A percentile compares a stretch with the other conserved stretches of the same genome.
Evolutionary conservation across 2,888 invertebrate genomes (phyloP).

Genomic region (Liopterus haemorrhoidalis): DNA sequence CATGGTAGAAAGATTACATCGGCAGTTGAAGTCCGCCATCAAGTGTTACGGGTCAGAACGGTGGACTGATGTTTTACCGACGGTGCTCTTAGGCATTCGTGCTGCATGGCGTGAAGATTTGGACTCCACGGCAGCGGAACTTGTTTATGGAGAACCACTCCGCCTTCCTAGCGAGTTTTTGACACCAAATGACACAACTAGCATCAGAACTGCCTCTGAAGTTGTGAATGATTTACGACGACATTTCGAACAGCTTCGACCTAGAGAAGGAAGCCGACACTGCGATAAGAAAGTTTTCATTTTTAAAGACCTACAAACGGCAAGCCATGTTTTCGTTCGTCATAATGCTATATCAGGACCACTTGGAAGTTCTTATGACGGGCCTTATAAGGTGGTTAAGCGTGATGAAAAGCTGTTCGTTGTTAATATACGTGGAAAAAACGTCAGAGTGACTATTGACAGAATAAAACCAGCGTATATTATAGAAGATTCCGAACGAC

Average conservation of each 20-base stretch:
- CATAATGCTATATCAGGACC: too few relatives aligned
- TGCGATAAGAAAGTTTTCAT: conserved; percentile 1
- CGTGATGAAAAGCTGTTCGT: too few relatives aligned
- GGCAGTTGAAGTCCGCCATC: conserved; percentile 41
- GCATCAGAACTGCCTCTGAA: too few relatives aligned
- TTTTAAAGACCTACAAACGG: conserved; percentile 3
- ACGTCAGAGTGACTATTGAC: too few relatives aligned
- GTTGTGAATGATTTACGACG: neutral
- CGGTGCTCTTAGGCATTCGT: too few relatives aligned
- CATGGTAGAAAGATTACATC: conserved; percentile 42
- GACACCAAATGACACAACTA: neutral
- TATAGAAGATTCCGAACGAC: too few relatives aligned
- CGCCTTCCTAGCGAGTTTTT: conserved; percentile 27
- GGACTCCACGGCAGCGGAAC: conserved; percentile 21
- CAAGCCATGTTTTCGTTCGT: conserved; percentile 13
- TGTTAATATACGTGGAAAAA: too few relatives aligned
- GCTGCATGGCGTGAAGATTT: too few relatives aligned
- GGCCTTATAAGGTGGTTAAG: too few relatives aligned
- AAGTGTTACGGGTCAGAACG: conserved; percentile 32
- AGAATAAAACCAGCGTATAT: too few relatives aligned
- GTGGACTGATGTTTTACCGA: too few relatives aligned
- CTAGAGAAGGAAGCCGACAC: neutral
- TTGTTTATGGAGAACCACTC: conserved; percentile 25
- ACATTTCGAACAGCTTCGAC: neutral
- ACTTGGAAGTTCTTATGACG: too few relatives aligned